Percentiles rank a stretch among this genome's conserved stretches.
phyloP scores from a whole-genome alignment of 2,888 invertebrate genomes.

The Pammene fasciana region DNA sequence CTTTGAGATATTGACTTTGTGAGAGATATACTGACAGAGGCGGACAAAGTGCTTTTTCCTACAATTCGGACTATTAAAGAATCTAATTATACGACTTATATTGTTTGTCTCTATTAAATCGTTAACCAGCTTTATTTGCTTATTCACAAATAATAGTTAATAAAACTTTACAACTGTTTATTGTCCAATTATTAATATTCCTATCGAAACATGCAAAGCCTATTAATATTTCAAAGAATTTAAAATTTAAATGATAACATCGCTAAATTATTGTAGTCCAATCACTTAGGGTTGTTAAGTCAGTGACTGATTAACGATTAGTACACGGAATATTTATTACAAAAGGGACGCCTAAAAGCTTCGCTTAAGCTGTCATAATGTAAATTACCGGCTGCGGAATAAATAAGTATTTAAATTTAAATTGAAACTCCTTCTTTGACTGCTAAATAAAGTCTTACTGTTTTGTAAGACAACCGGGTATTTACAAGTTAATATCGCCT shows the following conservation, averaged over 20 bases:
- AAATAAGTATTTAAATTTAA: slow-evolving; percentile 8
- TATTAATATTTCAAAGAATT: neutral
- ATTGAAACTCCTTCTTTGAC: neutral
- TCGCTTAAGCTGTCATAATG: slow-evolving; percentile 29
- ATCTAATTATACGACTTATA: too few species aligned
- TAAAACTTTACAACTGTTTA: neutral
- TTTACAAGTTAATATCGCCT: too few species aligned
- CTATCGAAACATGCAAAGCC: neutral
- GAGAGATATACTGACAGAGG: too few species aligned
- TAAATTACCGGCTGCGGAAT: slow-evolving; percentile 6
- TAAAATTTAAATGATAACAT: slow-evolving; percentile 14
- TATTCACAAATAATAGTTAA: too few species aligned
- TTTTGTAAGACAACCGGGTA: too few species aligned
- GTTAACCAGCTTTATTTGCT: too few species aligned
- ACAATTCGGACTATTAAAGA: too few species aligned
- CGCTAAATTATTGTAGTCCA: slow-evolving; percentile 14
- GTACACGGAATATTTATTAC: slow-evolving; percentile 33
- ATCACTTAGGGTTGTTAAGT: slow-evolving; percentile 28
- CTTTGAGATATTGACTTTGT: too few species aligned
- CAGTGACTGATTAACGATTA: slow-evolving; percentile 38
- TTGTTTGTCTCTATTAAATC: too few species aligned
- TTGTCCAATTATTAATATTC: neutral
- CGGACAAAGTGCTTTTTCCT: too few species aligned
- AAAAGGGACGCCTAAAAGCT: slow-evolving; percentile 5
- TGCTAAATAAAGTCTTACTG: too few species aligned